Base-by-base conservation (phyloP, 2,113 vertebrate species). In the Cyanistes caeruleus region DNA sequence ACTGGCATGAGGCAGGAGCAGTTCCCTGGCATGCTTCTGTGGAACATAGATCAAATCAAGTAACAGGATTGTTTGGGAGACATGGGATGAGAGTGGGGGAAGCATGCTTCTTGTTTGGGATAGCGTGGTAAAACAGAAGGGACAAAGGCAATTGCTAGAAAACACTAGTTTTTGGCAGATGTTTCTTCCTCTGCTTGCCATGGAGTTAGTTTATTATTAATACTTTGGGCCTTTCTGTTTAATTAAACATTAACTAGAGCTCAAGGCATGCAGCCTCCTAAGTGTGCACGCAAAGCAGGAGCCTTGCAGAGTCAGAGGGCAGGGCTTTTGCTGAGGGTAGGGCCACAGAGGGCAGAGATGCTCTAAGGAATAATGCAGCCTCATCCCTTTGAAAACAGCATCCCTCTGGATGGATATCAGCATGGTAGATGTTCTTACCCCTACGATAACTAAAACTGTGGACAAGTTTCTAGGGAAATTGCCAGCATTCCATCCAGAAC, bases 161-260 rank as follows among this genome's bases (percentile, higher is more conserved):
- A 23, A 82, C 12, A 23, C 20, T 21, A 44, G 10, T 60, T 89
- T 69, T 83, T 88, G 76, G 72, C 63, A 90, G 49, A 92, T 58
- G 59, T 30, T 86, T 77, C 37, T 82, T 68, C 28, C 59, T 65
- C 72, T 83, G 62, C 49, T 63, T 87, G 44, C 74, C 67, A 39
- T 24, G 22, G 70, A 69, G 49, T 94, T 94, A 72, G 53, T 95
- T 91, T 70, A 90, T 96, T 95, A 95, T 96, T 92, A 91, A 94
- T 91, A 94, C 28, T 88, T 92, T 16, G 27, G 80, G 31, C 9
- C 62, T 79, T 82, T 82, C 46, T 91, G 44, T 85, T 96, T 49
- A 93, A 93, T 97, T 93, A 95, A 94, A 94, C 70, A 85, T 70
- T 22, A 82, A 33, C 78, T 87, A 52, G 60, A 79, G 56, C 84